Percentiles rank a stretch among this genome's conserved stretches.
Conservation (phyloP, 2,113 vertebrate genomes). For the Menura novaehollandiae region DNA sequence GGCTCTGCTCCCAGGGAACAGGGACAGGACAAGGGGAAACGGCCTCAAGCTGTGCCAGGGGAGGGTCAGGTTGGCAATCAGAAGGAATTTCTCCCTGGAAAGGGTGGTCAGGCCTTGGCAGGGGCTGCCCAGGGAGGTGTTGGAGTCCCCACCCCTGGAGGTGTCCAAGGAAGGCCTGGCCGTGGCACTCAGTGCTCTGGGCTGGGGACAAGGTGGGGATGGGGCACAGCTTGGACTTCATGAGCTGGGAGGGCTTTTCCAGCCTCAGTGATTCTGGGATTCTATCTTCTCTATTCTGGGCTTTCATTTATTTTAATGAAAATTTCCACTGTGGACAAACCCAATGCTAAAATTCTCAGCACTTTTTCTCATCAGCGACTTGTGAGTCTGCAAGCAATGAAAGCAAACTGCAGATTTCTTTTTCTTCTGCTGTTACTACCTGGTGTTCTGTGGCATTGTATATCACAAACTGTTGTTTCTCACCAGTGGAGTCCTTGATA, state of each 20-base stretch:
- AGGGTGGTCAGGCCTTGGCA: background rate
- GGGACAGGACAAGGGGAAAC: background rate
- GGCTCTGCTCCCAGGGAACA: background rate
- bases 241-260: rapidly evolving
- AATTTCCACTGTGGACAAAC: background rate
- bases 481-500: background rate
- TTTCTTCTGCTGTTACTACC: background rate
- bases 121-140: background rate
- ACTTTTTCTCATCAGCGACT: background rate
- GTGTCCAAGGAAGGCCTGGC: background rate
- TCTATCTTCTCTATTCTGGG: background rate
- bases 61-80: background rate
- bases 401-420: background rate
- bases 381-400: background rate
- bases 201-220: background rate
- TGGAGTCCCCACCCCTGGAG: background rate
- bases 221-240: rapidly evolving
- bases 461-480: background rate
- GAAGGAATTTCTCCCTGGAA: background rate
- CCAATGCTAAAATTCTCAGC: background rate
- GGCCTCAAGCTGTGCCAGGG: background rate
- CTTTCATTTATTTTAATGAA: background rate
- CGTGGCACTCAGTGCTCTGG: background rate
- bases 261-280: rapidly evolving
- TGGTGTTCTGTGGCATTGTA: background rate